Evolutionary conservation across 53 echinoderm and acorn worm species (phyloP), one percentile per base, ranked within the genome.

Genomic region (Apostichopus leukothele): DNA sequence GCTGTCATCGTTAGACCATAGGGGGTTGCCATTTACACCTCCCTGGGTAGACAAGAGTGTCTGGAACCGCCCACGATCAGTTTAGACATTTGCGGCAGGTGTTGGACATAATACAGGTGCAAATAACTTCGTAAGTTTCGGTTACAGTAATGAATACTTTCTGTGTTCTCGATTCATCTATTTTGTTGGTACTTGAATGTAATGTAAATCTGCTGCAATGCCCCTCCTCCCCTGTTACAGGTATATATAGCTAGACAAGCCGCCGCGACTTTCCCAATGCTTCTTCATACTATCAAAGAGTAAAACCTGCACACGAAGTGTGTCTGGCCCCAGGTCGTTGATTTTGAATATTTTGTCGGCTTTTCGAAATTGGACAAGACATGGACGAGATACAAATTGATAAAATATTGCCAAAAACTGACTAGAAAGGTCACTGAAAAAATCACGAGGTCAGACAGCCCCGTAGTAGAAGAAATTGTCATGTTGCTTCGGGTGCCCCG

Each of bases 401-500:
- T 50, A 79, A 79, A 79, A 79, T 79, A 51, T 50, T 79, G 79
- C 79, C 20, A 53, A 79, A 63, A 79, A 79, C 9, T 50, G 79
- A 79, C 53, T 53, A 39, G 53, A 53, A 16, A 79, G 79, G 79
- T 79, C 79, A 79, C 51, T 52, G 8, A 79, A 79, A 39, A 39
- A 79, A 51, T 51, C 53, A 11, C 18, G 54, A 53, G 51, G 79
- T 79, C 79, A 79, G 79, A 79, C 79, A 79, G 79, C 18, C 50
- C 51, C 53, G 79, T 79, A 19, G 53, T 16, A 7, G 16, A 63
- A 63, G 51, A 79, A 79, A 79, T 50, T 79, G 79, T n/a, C 50
- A 79, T 79, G 54, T 79, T 79, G 79, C 79, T 79, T 79, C 79
- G 51, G 79, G 79, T 79, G 79, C 79, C n/a, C 79, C 50, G 51